Base-by-base conservation (phyloP, 1,140 invertebrate genomes). In the Frieseomelitta varia region DNA sequence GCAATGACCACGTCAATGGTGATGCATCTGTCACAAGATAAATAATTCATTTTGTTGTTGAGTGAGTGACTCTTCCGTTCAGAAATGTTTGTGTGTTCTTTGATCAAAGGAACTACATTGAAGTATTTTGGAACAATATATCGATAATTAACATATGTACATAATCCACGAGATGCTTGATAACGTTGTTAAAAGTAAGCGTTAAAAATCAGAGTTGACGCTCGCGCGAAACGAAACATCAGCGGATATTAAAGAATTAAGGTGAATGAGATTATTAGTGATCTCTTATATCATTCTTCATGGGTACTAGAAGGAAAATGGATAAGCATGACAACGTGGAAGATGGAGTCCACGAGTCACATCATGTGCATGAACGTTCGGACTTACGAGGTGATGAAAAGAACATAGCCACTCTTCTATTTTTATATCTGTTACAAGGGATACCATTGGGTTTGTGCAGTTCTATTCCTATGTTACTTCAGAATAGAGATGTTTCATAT, bases 361-460 rank as follows among this genome's bases (percentile, higher is more conserved):
- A 84, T 24, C 74, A 80, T 15, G 24, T 71, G 2, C 84, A 90
- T 8, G 95, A 94, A 72, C 92, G 90, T 6, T 95, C 95, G 55
- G 96, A 97, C 91, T 95, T 97, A 85, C 95, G 96, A 88, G 97
- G 97, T 14, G 97, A 98, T 93, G 95, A 96, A 88, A 93, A 95
- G 67, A 98, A 98, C 92, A 98, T 99, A 90, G 95, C 97, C 6
- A 95, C 99, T 65, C 95, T 99, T 68, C 96, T 99, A 85, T 98
- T 99, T 93, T 95, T 99, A 1, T 99, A 99, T 92, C 95, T 99
- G 63, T 95, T 99, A 12, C 99, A 99, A 96, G 99, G 99, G 2
- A 98, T 99, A 93, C 99, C 99, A 2, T 94, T 99, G 8, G 99
- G 99, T 15, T 95, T 99, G 27, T 98, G 97, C 67, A 97, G 97